Evolutionary conservation across 2,113 vertebrate genomes (phyloP), one percentile per base, ranked within the genome.

Genomic region (Tricholaema leucomelas): DNA sequence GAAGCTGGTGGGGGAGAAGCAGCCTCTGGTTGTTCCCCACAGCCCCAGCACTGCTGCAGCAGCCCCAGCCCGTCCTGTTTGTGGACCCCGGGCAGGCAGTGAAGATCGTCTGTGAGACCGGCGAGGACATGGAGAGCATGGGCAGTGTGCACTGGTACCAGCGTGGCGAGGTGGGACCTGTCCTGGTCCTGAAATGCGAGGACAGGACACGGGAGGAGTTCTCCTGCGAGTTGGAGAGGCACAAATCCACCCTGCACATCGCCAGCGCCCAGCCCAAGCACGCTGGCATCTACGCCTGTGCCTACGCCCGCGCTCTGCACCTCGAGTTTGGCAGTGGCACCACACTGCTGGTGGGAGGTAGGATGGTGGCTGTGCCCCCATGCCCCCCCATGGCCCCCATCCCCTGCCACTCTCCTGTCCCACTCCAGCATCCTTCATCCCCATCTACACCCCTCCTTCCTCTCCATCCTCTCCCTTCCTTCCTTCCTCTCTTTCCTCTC

Each of bases 271-370:
- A 1, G 8, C 31, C 31, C 8, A 2, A 1, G 1, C 27, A 74
- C 21, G 4, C 33, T 23, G 60, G 60, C 28, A 19, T 74, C 40
- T 84, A 84, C 60, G 33, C 64, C 18, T 84, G 70, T 19, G 70
- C 70, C 19, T 15, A 15, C 10, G 2, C 0, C 19, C 2, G 2
- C 8, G 1, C 15, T 15, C 2, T 1, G 3, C 2, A 5, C 27
- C 10, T 5, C 5, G 5, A 44, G 15, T 74, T 73, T 1, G 27
- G 48, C 20, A 56, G 3, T 0, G n/a, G 65, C 44, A 60, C 79
- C 44, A 2, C 5, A 12, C 55, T 81, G 65, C 17, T 81, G 33
- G 79, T 81, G 66, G 66, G 79, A 81, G 79, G 79, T 81, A 81
- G 36, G 79, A 65, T 4, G 18, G 36, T 8, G 27, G 36, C 18